phyloP scores from a whole-genome alignment of 2,888 invertebrate genomes.

The Harpalus rufipes region DNA sequence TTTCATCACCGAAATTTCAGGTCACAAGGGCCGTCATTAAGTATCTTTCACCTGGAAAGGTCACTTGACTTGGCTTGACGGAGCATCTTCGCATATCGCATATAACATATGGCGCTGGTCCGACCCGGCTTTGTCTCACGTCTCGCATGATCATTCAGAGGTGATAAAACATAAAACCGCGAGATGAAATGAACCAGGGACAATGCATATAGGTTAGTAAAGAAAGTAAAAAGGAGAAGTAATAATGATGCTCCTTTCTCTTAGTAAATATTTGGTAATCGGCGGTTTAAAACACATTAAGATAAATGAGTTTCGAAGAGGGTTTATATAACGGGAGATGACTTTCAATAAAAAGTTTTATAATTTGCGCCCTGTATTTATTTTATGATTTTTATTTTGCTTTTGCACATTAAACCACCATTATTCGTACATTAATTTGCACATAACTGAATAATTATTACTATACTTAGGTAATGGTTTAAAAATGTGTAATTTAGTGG shows the following conservation, averaged over 20 bases:
- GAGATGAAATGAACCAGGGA: constrained; percentile 14
- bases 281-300: constrained; percentile 35
- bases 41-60: constrained; percentile 55
- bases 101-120: neutral
- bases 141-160: neutral
- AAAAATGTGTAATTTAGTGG: too few species aligned
- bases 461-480: too few species aligned
- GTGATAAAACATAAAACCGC: neutral
- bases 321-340: neutral
- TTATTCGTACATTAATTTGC: too few species aligned
- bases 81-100: constrained; percentile 16
- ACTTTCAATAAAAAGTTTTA: neutral
- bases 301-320: neutral
- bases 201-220: constrained; percentile 17
- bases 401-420: neutral
- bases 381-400: neutral
- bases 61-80: constrained; percentile 31
- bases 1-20: constrained; percentile 51
- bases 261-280: constrained; percentile 34
- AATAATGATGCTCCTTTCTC: constrained; percentile 27
- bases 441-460: too few species aligned
- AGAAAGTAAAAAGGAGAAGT: constrained; percentile 11
- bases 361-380: neutral
- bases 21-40: constrained; percentile 63
- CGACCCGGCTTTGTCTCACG: constrained; percentile 1